A percentile compares a stretch with the other conserved stretches of the same genome.
Evolutionary conservation across 2,797 vertebrate genomes (phyloP).

Genomic region (Fistularia commersonii): DNA sequence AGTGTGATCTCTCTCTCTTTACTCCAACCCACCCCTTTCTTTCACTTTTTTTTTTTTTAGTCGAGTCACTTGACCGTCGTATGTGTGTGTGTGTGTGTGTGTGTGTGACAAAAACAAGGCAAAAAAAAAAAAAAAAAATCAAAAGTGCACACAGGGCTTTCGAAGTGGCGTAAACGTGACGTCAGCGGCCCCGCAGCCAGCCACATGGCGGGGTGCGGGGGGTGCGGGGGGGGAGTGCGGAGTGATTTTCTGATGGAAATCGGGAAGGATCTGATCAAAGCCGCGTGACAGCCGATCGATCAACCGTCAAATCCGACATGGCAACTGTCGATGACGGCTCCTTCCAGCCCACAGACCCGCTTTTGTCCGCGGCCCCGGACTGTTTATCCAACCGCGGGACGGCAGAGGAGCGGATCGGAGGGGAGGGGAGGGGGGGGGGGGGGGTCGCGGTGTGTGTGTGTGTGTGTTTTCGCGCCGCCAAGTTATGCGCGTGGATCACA

Average conservation of each 20-base stretch:
- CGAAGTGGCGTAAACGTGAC: constrained; percentile 72
- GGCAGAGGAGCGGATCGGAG: constrained; percentile 41
- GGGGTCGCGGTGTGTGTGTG: too few species aligned
- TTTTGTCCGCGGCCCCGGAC: constrained; percentile 65
- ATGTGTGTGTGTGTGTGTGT: constrained; percentile 17
- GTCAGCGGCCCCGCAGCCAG: constrained; percentile 69
- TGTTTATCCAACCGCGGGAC: constrained; percentile 66
- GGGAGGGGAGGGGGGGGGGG: too few species aligned
- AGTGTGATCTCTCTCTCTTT: constrained; percentile 41
- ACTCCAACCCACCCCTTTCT: constrained; percentile 61
- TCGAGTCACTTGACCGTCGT: constrained; percentile 68
- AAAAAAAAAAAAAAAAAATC: constrained; percentile 2
- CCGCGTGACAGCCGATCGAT: constrained; percentile 91
- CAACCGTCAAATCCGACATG: constrained; percentile 96
- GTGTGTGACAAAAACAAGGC: too few species aligned
- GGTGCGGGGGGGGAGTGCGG: too few species aligned
- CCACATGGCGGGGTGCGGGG: constrained; percentile 79
- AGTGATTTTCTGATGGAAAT: constrained; percentile 98
- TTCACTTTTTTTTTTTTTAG: constrained; percentile 52
- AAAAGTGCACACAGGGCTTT: constrained; percentile 69
- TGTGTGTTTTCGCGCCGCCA: constrained; percentile 54
- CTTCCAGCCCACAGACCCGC: constrained; percentile 84
- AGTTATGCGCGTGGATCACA: constrained; percentile 65
- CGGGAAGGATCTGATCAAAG: constrained; percentile 81
- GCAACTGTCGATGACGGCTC: constrained; percentile 88